Conservation (phyloP, 2,113 vertebrate genomes). For the Sorex fumeus region DNA sequence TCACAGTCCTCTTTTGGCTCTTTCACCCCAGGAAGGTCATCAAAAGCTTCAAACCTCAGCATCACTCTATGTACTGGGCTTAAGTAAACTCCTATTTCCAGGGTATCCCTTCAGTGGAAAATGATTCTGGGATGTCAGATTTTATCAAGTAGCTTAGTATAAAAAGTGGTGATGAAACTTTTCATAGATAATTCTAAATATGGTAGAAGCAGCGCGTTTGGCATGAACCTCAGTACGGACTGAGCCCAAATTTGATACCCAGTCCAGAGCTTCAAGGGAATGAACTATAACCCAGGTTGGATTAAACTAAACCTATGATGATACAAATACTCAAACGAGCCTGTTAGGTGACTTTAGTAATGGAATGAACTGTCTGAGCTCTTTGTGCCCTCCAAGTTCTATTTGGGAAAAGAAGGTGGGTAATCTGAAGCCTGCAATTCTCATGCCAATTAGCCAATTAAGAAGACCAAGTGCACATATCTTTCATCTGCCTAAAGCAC, state of each 20-base stretch:
- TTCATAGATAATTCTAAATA: conserved; percentile 77
- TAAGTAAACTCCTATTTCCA: conserved; percentile 43
- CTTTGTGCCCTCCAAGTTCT: conserved; percentile 70
- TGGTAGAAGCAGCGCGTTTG: conserved; percentile 63
- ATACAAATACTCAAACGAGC: conserved; percentile 61
- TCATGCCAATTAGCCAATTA: conserved; percentile 80
- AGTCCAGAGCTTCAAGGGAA: conserved; percentile 69
- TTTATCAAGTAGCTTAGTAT: conserved; percentile 67
- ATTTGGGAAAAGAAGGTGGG: conserved; percentile 71
- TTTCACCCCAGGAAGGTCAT: neutral
- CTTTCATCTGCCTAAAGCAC: conserved; percentile 64
- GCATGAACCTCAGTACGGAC: conserved; percentile 48
- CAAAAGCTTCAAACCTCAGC: neutral
- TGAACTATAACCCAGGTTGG: conserved; percentile 71
- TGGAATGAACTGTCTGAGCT: conserved; percentile 69
- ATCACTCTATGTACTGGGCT: neutral
- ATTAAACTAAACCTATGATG: conserved; percentile 81
- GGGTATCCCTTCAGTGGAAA: conserved; percentile 35
- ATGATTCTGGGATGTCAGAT: conserved; percentile 40
- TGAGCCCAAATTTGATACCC: conserved; percentile 80
- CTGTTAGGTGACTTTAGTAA: conserved; percentile 68
- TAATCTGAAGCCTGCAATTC: conserved; percentile 68
- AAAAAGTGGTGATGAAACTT: conserved; percentile 68
- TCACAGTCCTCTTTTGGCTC: neutral
- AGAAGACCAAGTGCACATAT: conserved; percentile 64